Base-by-base conservation (phyloP, 2,113 vertebrate genomes). In the Callionymus lyra region DNA sequence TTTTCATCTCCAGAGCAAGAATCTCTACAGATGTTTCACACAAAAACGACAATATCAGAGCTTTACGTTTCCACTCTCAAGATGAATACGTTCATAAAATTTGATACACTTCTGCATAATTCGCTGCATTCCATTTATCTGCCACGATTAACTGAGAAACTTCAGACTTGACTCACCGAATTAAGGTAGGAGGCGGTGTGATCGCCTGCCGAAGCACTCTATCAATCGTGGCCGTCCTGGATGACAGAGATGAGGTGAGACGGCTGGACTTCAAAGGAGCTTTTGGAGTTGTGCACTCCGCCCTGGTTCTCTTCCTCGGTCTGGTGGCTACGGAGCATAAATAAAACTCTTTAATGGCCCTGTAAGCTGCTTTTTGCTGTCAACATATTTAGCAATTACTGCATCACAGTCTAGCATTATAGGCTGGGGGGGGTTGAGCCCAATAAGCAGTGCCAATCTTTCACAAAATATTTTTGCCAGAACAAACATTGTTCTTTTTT, bases 321-420 rank as follows among this genome's bases (percentile, higher is more conserved):
- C 71, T 63, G 50, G 65, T 72, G 56, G 59, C 65, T 66, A 62
- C 51, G 53, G 61, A 76, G 74, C 83, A 82, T 82, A 82, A 85
- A 85, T 83, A 83, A 80, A 79, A 70, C 72, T 64, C 60, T 74
- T 79, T 83, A 83, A 83, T 83, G 72, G 76, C 62, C 70, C 80
- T 66, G 74, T 80, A 76, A 81, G 78, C 78, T 74, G 80, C 77
- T 53, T 84, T 77, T 75, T 45, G 76, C 82, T 81, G 83, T 83
- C 81, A 83, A 67, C 72, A 59, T 81, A 78, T 79, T 82, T 74
- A 77, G 76, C 80, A 79, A 80, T 85, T 81, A 82, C 78, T 70
- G 77, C 67, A 68, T 72, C 61, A 44, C 62, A 17, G 55, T 57
- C 67, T 67, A 74, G 53, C 66, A 65, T 50, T 71, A 55, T 66